These are phyloP conservation scores for Aphodius granarius DNA, from an alignment of 2,888 invertebrate species.

Conservation along the genomic window DNA sequence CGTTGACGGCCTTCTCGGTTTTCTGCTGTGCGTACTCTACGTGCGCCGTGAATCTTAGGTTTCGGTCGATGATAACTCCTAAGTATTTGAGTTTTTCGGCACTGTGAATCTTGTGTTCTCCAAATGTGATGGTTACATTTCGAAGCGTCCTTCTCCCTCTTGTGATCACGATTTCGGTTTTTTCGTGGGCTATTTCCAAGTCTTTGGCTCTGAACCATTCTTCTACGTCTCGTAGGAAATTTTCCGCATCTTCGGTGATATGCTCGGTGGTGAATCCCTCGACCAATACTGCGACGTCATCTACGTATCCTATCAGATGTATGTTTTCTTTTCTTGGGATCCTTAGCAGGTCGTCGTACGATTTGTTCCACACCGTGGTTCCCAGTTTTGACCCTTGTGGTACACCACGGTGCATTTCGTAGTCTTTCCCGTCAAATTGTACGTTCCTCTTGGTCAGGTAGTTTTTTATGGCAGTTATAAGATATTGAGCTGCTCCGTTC, in stretches of 20 bases:
- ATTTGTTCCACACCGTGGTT: neutral
- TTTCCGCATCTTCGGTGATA: neutral
- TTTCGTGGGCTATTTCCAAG: neutral
- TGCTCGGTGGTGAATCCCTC: too few species aligned
- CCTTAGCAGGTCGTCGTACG: neutral
- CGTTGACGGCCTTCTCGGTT: too few species aligned
- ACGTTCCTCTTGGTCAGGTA: neutral
- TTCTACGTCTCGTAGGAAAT: neutral
- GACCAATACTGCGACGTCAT: neutral
- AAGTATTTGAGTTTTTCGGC: too few species aligned
- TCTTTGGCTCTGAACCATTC: neutral
- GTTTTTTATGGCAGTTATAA: neutral
- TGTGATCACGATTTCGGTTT: neutral
- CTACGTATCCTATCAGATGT: neutral
- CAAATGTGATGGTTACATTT: too few species aligned
- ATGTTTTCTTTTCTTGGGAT: neutral
- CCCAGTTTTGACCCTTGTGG: neutral
- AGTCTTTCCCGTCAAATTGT: neutral
- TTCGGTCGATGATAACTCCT: too few species aligned
- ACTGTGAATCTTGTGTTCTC: too few species aligned
- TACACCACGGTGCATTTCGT: neutral
- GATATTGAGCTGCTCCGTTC: neutral
- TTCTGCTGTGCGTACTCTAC: too few species aligned
- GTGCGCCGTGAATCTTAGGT: too few species aligned
- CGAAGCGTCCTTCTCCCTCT: too few species aligned